These are phyloP conservation scores for Pardalotus punctatus DNA, from an alignment of 2,113 vertebrate genomes.

Conservation along the genomic window DNA sequence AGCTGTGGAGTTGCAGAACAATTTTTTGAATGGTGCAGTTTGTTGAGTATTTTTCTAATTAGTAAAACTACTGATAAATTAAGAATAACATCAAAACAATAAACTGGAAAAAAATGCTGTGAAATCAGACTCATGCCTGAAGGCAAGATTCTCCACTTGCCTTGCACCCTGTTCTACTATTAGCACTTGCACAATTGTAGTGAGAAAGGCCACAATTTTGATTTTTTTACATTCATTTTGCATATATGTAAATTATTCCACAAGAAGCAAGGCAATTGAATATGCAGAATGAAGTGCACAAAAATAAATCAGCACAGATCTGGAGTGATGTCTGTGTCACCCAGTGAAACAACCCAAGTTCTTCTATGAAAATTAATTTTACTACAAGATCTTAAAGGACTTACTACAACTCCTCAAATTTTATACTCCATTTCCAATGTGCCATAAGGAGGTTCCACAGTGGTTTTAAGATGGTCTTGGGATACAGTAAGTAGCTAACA, in stretches of 20 bases:
- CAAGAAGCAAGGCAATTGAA: neutral
- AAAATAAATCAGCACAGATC: neutral
- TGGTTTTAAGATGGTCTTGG: neutral
- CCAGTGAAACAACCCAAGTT: neutral
- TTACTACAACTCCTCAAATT: neutral
- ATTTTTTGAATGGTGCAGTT: neutral
- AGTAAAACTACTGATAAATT: neutral
- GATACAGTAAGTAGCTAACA: neutral
- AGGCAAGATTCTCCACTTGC: neutral
- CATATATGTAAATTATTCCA: slow-evolving; percentile 21
- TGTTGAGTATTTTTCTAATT: neutral
- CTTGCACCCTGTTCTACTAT: neutral
- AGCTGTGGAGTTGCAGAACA: neutral
- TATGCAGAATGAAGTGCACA: neutral
- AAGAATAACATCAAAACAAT: neutral
- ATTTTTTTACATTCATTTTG: neutral
- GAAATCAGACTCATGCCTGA: neutral
- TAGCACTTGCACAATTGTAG: neutral
- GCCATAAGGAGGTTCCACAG: neutral
- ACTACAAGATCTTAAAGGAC: neutral
- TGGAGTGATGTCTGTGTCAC: neutral
- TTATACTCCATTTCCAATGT: neutral
- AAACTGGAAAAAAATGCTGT: neutral
- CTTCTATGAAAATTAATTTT: neutral
- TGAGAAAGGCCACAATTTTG: neutral